Conservation (phyloP, 1,140 invertebrate genomes). For the Drosophila ananassae region DNA sequence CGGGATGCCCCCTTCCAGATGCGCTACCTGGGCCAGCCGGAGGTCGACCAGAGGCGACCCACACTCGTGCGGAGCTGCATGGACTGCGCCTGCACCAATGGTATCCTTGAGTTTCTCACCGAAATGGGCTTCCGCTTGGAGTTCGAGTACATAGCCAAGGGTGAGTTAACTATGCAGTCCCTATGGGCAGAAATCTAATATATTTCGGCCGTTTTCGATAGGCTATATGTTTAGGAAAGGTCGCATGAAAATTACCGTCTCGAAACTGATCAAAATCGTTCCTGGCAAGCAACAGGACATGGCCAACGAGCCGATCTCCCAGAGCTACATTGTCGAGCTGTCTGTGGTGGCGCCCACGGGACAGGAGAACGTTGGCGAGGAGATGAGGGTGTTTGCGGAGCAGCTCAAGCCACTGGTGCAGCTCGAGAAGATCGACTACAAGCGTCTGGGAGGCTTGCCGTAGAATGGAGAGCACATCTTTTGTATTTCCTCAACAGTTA, state of each 20-base stretch:
- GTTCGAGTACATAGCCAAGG: constrained; percentile 97
- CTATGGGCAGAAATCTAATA: no score
- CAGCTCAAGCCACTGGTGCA: constrained; percentile 96
- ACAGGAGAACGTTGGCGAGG: constrained; percentile 97
- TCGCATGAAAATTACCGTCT: constrained; percentile 97
- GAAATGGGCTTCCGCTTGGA: constrained; percentile 96
- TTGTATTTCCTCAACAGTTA: constrained; percentile 9
- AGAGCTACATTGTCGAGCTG: constrained; percentile 97
- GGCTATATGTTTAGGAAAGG: constrained; percentile 98
- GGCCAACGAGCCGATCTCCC: constrained; percentile 92
- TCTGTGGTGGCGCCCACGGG: constrained; percentile 96
- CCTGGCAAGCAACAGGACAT: constrained; percentile 89
- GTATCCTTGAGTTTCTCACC: constrained; percentile 95
- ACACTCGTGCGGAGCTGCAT: constrained; percentile 96
- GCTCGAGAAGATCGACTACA: constrained; percentile 96
- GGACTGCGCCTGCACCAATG: constrained; percentile 95
- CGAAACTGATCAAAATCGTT: constrained; percentile 95
- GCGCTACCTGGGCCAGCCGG: constrained; percentile 95
- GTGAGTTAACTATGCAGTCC: constrained; percentile 57
- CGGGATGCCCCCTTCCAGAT: constrained; percentile 93
- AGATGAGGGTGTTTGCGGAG: constrained; percentile 97
- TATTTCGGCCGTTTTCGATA: constrained; percentile 45
- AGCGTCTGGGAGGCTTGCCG: constrained; percentile 88
- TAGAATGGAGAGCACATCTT: constrained; percentile 40
- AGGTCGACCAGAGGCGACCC: constrained; percentile 94